Base-by-base conservation (phyloP, 2,888 invertebrate species). In the Drosophila aldrichi region DNA sequence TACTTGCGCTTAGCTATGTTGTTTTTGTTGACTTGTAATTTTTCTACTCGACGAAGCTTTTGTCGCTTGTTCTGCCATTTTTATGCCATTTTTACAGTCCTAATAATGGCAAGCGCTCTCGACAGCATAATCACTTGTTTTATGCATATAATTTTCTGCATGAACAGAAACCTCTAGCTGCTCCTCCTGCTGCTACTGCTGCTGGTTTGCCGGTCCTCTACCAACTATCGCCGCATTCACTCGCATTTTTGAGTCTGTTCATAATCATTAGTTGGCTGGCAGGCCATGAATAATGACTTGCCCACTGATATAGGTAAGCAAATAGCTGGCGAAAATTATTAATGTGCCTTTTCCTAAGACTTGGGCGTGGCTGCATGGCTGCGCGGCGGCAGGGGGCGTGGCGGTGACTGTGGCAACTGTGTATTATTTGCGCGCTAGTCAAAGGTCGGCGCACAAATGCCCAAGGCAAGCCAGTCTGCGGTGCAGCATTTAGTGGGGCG, bases 81-180 rank as follows among this genome's bases (percentile, higher is more conserved):
- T 82, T 72, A 70, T 81, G 75, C 62, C 69, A 67, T 70, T 83
- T 81, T 79, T 71, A 68, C 67, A 74, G 76, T 67, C 68, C 77
- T 79, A 88, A 88, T 81, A 85, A 85, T 74, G 68, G 79, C 82
- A 52, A 77, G 78, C 54, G 63, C 64, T 65, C 62, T 84, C 77
- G 86, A 88, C 86, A 87, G 60, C 82, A 87, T 87, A 87, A 87
- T 88, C 87, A 87, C 79, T 75, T 82, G 79, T 67, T 88, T 86
- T 82, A 88, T 87, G 89, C 77, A 88, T 87, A 88, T 87, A 88
- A 87, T 87, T 87, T 88, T 88, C 87, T 79, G 87, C 89, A 88
- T 87, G 86, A 86, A 82, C 81, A 77, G 82, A n/a, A n/a, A n/a
- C 62, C 75, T 66, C 66, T 63, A 38, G 46, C 46, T 38, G 44